Percentiles rank a stretch among this genome's conserved stretches.
Conservation (phyloP, 2,888 invertebrate genomes). For the Notocelia uddmanniana region DNA sequence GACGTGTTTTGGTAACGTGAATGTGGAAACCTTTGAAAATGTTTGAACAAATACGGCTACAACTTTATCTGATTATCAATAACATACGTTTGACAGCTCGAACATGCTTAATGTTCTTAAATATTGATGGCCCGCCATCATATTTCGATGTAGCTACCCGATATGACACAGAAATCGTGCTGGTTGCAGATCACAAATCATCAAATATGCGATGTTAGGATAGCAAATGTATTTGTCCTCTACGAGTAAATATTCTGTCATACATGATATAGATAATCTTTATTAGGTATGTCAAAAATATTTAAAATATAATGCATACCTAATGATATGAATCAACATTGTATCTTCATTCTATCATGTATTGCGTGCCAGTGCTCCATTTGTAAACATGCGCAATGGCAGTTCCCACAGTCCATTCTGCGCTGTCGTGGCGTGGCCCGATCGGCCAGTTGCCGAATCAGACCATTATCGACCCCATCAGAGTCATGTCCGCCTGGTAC, state of each 20-base stretch:
- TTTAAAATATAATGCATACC: not conserved
- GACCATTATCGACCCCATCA: slow-evolving; percentile 28
- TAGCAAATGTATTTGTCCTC: not conserved
- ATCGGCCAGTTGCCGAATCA: slow-evolving; percentile 29
- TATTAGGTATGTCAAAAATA: not conserved
- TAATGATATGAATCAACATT: not conserved
- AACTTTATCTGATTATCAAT: slow-evolving; percentile 11
- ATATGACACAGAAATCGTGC: not conserved
- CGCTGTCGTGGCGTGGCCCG: not conserved
- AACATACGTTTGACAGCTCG: slow-evolving; percentile 8
- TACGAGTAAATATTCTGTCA: no score
- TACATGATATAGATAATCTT: no score
- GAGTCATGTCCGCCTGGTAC: slow-evolving; percentile 26
- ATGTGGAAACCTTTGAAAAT: slow-evolving; percentile 36
- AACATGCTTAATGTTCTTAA: slow-evolving; percentile 5
- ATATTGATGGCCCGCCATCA: not conserved
- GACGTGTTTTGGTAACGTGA: slow-evolving; percentile 14
- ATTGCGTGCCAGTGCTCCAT: slow-evolving; percentile 17
- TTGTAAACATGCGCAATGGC: slow-evolving; percentile 18
- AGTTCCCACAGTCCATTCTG: slow-evolving; percentile 31
- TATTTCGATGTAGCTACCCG: not conserved
- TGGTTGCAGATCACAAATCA: not conserved
- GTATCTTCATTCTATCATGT: not conserved
- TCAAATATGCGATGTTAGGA: not conserved
- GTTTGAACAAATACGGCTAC: slow-evolving; percentile 3